Conservation (phyloP, 2,797 vertebrate genomes). For the Microctenopoma stevenorrisi region DNA sequence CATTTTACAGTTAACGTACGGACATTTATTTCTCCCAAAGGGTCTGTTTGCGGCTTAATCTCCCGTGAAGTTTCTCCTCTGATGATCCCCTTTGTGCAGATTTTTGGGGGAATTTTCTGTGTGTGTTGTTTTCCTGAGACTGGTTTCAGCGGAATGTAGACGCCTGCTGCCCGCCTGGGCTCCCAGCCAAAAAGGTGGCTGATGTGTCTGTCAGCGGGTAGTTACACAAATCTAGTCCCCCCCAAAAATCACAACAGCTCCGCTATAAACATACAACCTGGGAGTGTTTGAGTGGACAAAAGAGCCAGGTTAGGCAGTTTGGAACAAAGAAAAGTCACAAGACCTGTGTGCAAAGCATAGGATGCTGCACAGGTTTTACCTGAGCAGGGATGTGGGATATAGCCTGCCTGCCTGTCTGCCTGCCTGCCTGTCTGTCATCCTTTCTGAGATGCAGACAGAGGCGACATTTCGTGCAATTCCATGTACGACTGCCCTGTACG, state of each 20-base stretch:
- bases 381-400: slow-evolving; percentile 41
- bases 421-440: slow-evolving; percentile 44
- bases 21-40: slow-evolving; percentile 9
- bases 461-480: slow-evolving; percentile 78
- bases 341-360: slow-evolving; percentile 34
- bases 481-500: slow-evolving; percentile 58
- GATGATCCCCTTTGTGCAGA: slow-evolving; percentile 77
- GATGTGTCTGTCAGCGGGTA: slow-evolving; percentile 72
- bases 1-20: slow-evolving; percentile 13
- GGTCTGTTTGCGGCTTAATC: slow-evolving; percentile 38
- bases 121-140: slow-evolving; percentile 50
- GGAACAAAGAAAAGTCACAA: slow-evolving; percentile 77
- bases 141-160: slow-evolving; percentile 78
- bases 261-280: slow-evolving; percentile 32
- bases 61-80: slow-evolving; percentile 68
- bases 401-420: slow-evolving; percentile 18
- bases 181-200: slow-evolving; percentile 77
- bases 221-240: slow-evolving; percentile 30
- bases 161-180: slow-evolving; percentile 78
- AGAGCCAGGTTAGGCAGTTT: slow-evolving; percentile 60
- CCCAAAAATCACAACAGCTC: slow-evolving; percentile 32
- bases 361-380: slow-evolving; percentile 58
- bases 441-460: slow-evolving; percentile 66
- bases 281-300: slow-evolving; percentile 35
- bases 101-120: slow-evolving; percentile 31